phyloP scores from a whole-genome alignment of 2,113 vertebrate species.

The Chionomys nivalis region DNA sequence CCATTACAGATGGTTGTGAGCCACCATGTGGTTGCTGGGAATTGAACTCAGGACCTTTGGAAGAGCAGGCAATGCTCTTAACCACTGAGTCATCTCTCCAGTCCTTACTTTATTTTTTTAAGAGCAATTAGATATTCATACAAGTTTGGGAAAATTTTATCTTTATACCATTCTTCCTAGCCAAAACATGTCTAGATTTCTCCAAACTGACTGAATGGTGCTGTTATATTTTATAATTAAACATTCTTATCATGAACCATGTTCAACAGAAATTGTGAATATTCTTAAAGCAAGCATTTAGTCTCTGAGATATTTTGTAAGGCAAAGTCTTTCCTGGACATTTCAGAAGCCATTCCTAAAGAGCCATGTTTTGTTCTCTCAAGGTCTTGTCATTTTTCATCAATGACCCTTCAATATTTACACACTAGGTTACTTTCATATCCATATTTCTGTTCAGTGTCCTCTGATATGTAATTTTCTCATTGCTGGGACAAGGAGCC shows the following conservation, averaged over 20 bases:
- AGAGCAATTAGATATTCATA: not conserved
- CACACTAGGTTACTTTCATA: not conserved
- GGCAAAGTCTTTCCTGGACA: not conserved
- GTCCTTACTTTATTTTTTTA: not conserved
- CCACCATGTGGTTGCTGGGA: no score
- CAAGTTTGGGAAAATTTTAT: not conserved
- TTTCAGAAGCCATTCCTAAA: not conserved
- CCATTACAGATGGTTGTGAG: no score
- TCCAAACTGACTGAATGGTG: not conserved
- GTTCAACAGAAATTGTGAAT: not conserved
- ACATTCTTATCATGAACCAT: not conserved
- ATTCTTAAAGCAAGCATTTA: not conserved
- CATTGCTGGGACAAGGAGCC: not conserved
- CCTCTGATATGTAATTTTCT: not conserved
- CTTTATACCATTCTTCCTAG: not conserved
- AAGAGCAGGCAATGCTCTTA: no score
- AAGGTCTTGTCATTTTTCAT: not conserved
- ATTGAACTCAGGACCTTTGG: no score
- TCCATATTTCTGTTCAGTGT: not conserved
- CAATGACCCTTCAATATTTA: accelerated
- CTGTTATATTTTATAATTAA: not conserved
- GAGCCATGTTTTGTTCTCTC: not conserved
- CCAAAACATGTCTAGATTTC: not conserved
- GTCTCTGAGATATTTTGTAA: not conserved
- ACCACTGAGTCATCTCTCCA: no score